A percentile compares a stretch with the other conserved stretches of the same genome.
phyloP scores from a whole-genome alignment of 1,140 invertebrate species.

The Plutomurus gul region DNA sequence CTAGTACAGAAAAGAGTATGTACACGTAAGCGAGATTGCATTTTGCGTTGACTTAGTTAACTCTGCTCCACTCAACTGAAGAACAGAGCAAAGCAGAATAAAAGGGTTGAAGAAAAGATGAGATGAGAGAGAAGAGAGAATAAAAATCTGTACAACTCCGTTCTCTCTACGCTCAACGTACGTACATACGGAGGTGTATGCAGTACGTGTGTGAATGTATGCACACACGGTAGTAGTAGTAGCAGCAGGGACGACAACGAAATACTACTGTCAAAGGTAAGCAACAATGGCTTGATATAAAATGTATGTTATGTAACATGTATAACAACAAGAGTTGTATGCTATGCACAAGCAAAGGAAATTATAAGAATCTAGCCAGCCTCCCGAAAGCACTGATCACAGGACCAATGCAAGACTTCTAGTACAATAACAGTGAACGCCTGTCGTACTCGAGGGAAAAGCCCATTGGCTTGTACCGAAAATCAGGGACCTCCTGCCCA shows the following conservation, averaged over 20 bases:
- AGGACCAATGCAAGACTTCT: conserved; percentile 42
- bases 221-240: neutral
- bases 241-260: neutral
- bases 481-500: conserved; percentile 38
- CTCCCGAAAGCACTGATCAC: conserved; percentile 33
- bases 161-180: neutral
- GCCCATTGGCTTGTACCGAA: conserved; percentile 36
- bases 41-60: neutral
- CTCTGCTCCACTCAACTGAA: neutral
- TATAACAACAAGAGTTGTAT: neutral
- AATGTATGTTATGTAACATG: neutral
- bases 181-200: neutral
- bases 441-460: conserved; percentile 26
- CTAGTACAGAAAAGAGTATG: neutral
- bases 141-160: neutral
- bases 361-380: conserved; percentile 16
- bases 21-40: neutral
- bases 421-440: conserved; percentile 42
- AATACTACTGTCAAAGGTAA: neutral
- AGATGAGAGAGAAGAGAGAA: conserved; percentile 20
- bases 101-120: conserved; percentile 24
- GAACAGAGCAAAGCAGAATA: neutral
- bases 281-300: neutral
- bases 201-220: neutral
- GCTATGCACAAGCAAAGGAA: neutral